Evolutionary conservation across 2,888 invertebrate genomes (phyloP), one percentile per base, ranked within the genome.

Genomic region (Suillia variegata): DNA sequence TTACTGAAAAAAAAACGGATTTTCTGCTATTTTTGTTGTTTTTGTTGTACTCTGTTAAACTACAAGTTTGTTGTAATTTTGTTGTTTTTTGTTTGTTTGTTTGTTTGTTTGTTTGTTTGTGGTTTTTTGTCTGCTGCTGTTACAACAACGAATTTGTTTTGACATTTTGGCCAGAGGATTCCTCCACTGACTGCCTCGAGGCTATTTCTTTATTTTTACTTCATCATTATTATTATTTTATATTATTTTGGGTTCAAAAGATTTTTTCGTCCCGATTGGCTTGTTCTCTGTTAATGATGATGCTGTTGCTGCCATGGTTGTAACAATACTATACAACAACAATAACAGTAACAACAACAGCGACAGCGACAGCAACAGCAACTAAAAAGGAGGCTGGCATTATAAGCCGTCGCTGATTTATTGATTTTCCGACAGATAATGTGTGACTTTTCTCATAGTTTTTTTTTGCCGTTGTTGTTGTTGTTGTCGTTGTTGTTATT

Each of bases 391-490:
- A 31, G 31, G 6, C n/a, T 52, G 38, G 26, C 12, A 31, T 55
- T 57, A n/a, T 51, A 31, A 53, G 63, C 31, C 31, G 12, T 31
- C 12, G 31, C 68, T 70, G 74, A 74, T 70, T 75, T 75, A 76
- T 76, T 76, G 78, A 76, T 77, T 74, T 74, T 74, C 70, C 63
- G 61, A 54, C 58, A 74, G 76, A 77, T 77, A 77, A 76, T 75
- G 76, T 76, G 77, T 71, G 73, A 77, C 70, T 76, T 76, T 77
- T 77, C 77, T 73, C 77, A 76, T 74, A 70, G 68, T 66, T 58
- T 52, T 49, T 64, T 31, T 6, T 53, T 21, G 38, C 12, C 34
- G 8, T 21, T 18, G 47, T 3, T 12, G n/a, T n/a, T n/a, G n/a
- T n/a, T n/a, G n/a, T n/a, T n/a, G n/a, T n/a, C n/a, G n/a, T n/a